Conservation (phyloP, 2,797 vertebrate species). For the Myoxocephalus aenaeus region DNA sequence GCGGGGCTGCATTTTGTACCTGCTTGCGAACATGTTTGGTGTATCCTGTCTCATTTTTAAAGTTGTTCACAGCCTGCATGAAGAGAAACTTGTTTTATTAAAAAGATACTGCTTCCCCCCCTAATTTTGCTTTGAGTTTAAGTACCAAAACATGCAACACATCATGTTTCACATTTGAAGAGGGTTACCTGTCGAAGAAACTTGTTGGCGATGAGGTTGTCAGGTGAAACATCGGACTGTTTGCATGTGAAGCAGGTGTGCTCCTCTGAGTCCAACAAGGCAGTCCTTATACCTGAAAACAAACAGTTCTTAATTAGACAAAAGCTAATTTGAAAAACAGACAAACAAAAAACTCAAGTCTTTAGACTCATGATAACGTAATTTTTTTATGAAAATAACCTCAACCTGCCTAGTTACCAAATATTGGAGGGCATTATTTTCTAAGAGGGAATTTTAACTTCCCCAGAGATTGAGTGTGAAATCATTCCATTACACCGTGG, state of each 20-base stretch:
- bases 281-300: slow-evolving; percentile 91
- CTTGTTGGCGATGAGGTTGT: slow-evolving; percentile 98
- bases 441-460: not conserved
- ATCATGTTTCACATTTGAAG: not conserved
- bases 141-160: not conserved
- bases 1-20: slow-evolving; percentile 78
- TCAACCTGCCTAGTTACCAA: not conserved
- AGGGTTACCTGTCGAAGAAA: slow-evolving; percentile 94
- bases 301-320: slow-evolving; percentile 2
- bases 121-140: not conserved
- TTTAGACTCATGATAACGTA: not conserved
- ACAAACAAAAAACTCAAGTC: not conserved
- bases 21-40: slow-evolving; percentile 87
- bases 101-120: not conserved
- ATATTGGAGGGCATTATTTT: not conserved
- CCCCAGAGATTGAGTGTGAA: not conserved
- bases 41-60: slow-evolving; percentile 98
- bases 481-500: not conserved
- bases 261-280: slow-evolving; percentile 94
- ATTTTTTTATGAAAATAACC: no score
- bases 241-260: slow-evolving; percentile 95
- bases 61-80: slow-evolving; percentile 96
- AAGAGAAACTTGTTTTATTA: not conserved
- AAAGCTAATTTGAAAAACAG: not conserved
- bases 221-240: slow-evolving; percentile 96